Evolutionary conservation across 35 echinoderm and acorn worm genomes (phyloP).

Genomic region (Apostichopus californicus): DNA sequence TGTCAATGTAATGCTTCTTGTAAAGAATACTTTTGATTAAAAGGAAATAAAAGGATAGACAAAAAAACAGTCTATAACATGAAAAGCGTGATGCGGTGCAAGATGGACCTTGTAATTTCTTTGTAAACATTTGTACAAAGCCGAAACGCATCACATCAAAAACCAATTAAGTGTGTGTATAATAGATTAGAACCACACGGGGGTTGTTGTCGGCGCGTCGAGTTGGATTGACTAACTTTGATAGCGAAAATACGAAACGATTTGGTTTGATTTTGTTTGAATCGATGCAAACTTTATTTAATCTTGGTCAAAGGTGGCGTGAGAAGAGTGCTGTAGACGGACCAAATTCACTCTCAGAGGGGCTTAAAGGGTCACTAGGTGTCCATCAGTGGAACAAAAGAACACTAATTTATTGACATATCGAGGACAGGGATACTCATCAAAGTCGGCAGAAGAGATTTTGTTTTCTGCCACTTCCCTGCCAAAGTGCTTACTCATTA

Average conservation of each 20-base stretch:
- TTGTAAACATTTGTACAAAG: constrained; percentile 41
- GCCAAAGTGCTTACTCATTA: neutral
- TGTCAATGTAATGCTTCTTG: neutral
- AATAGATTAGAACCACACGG: constrained; percentile 38
- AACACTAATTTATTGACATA: neutral
- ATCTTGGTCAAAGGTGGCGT: constrained; percentile 2
- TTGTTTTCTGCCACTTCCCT: neutral
- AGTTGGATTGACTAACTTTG: neutral
- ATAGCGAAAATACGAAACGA: neutral
- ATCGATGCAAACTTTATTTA: neutral
- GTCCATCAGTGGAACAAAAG: neutral
- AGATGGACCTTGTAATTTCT: constrained; percentile 8
- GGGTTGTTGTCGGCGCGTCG: neutral
- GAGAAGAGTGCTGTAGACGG: neutral
- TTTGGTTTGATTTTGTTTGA: neutral
- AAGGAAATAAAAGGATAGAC: neutral
- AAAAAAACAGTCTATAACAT: neutral
- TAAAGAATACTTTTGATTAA: neutral
- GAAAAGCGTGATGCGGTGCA: neutral
- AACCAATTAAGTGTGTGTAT: constrained; percentile 29
- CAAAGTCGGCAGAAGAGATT: neutral
- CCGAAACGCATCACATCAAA: constrained; percentile 9
- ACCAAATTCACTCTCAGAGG: neutral
- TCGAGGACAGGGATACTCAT: neutral
- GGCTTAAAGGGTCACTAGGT: neutral